phyloP scores from a whole-genome alignment of 2,797 vertebrate genomes.

The Neosilurus mollespiculum region DNA sequence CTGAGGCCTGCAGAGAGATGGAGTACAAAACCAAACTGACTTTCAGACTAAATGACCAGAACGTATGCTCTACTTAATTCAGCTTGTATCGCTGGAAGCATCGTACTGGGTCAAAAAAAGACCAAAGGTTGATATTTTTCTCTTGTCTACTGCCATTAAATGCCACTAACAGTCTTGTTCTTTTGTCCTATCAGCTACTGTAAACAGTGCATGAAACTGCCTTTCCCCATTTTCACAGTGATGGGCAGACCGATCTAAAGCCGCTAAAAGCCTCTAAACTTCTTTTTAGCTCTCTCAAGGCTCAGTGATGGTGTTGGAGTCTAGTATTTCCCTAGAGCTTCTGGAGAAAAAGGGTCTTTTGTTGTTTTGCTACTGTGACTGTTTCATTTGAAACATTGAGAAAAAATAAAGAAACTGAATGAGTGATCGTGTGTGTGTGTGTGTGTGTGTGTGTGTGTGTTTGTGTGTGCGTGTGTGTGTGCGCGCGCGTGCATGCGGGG shows the following conservation, averaged over 20 bases:
- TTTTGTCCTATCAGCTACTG: constrained; percentile 47
- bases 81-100: not conserved
- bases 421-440: not conserved
- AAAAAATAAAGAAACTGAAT: constrained; percentile 10
- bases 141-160: constrained; percentile 46
- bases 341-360: constrained; percentile 57
- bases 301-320: constrained; percentile 61
- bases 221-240: constrained; percentile 59
- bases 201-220: constrained; percentile 45
- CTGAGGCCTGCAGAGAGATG: constrained; percentile 73
- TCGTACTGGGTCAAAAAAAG: constrained; percentile 22
- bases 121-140: constrained; percentile 48
- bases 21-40: not conserved
- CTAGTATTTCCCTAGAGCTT: constrained; percentile 72
- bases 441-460: not conserved
- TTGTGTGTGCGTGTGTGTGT: not conserved
- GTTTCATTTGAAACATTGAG: constrained; percentile 66
- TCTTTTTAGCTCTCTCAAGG: constrained; percentile 64
- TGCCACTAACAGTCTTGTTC: constrained; percentile 37
- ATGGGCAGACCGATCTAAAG: constrained; percentile 65
- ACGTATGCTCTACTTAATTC: not conserved
- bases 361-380: constrained; percentile 62
- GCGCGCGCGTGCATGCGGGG: too few species aligned
- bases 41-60: not conserved
- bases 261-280: constrained; percentile 60